Conservation (phyloP, 2,113 vertebrate species). For the Penelope pileata region DNA sequence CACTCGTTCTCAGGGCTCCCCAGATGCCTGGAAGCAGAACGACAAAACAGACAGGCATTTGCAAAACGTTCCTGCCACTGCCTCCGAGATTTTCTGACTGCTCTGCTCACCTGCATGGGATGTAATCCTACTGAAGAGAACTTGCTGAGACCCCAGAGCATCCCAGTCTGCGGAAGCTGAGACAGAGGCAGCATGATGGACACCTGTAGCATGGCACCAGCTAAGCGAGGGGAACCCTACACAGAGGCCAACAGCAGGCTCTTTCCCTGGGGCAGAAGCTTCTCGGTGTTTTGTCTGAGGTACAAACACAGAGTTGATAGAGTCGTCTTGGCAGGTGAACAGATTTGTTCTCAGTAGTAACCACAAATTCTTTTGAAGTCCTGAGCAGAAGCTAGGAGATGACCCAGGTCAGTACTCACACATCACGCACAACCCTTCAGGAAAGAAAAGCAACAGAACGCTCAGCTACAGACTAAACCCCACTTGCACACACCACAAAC, state of each 20-base stretch:
- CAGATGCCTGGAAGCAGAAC: rapidly evolving
- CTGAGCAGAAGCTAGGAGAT: not conserved
- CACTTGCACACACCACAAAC: not conserved
- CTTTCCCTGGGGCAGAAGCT: not conserved
- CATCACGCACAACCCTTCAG: not conserved
- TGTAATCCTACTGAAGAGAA: not conserved
- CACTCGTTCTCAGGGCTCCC: not conserved
- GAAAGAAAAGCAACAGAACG: not conserved
- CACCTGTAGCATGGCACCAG: not conserved
- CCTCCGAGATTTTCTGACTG: not conserved
- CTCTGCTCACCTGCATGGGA: rapidly evolving
- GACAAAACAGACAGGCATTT: rapidly evolving
- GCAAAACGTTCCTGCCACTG: not conserved
- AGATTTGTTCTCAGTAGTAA: constrained; percentile 1
- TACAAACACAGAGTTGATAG: not conserved
- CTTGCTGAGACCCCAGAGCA: not conserved
- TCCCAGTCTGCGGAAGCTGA: not conserved
- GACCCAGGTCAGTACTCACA: not conserved
- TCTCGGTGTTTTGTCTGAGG: not conserved
- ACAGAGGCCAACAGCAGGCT: rapidly evolving
- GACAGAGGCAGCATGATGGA: not conserved
- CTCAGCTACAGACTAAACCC: constrained; percentile 2
- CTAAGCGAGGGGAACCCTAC: not conserved
- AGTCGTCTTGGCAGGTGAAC: not conserved
- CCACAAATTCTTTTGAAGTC: constrained; percentile 5